Evolutionary conservation across 2,888 invertebrate species (phyloP).

Genomic region (Xanthorhoe designata): DNA sequence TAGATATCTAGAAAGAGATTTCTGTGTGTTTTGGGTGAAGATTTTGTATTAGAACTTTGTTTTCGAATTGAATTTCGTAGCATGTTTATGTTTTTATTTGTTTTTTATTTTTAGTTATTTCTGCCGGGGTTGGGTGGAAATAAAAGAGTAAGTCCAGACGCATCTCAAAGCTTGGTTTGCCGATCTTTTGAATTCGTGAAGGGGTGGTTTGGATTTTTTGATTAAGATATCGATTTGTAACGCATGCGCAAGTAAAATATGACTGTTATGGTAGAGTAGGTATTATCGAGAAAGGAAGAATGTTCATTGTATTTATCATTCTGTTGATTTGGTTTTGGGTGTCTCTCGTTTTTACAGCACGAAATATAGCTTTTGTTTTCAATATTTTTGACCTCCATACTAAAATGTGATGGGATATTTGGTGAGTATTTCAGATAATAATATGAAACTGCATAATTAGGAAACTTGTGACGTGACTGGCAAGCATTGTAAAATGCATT

Average conservation of each 20-base stretch:
- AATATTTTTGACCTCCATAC: conserved; percentile 12
- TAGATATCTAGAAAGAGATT: conserved; percentile 22
- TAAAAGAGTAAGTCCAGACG: conserved; percentile 76
- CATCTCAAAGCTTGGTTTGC: conserved; percentile 70
- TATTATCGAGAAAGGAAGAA: conserved; percentile 9
- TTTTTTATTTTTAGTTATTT: conserved; percentile 82
- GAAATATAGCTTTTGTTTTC: conserved; percentile 19
- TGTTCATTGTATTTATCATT: conserved; percentile 36
- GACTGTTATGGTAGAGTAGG: conserved; percentile 35
- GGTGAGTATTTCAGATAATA: conserved; percentile 47
- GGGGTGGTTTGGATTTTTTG: conserved; percentile 57
- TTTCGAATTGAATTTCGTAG: conserved; percentile 40
- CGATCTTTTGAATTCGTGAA: conserved; percentile 58
- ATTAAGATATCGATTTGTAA: conserved; percentile 47
- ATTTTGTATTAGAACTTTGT: conserved; percentile 22
- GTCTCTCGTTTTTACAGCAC: conserved; percentile 33
- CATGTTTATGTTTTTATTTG: conserved; percentile 57
- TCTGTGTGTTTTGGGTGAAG: conserved; percentile 25
- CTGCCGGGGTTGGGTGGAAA: conserved; percentile 76
- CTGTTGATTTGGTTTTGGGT: conserved; percentile 37
- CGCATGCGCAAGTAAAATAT: conserved; percentile 49
- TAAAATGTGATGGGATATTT: conserved; percentile 31
- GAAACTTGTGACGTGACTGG: background rate
- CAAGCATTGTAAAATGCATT: background rate
- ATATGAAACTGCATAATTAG: background rate